Conservation (phyloP, 2,113 vertebrate genomes). For the Chrysemys picta region DNA sequence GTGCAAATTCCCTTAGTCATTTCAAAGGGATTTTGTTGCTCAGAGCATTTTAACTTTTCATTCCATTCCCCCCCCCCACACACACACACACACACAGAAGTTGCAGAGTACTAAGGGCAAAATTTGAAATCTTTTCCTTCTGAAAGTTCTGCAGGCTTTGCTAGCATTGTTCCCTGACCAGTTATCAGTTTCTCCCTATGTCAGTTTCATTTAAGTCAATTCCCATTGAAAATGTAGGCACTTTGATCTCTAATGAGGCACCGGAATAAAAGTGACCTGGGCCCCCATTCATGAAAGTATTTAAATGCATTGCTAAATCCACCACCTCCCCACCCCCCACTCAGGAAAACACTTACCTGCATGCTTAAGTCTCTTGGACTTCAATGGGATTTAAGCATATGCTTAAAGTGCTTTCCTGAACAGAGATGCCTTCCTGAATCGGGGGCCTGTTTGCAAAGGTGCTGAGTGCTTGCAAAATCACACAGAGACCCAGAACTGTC, state of each 20-base stretch:
- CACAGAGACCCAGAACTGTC: neutral
- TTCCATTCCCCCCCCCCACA: neutral
- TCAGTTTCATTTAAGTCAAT: neutral
- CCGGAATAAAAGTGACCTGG: neutral
- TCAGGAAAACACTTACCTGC: slow-evolving; percentile 54
- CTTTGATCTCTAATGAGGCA: neutral
- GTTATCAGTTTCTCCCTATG: neutral
- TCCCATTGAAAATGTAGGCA: neutral
- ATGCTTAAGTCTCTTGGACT: slow-evolving; percentile 58
- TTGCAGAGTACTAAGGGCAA: neutral
- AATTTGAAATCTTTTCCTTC: neutral
- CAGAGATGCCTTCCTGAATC: slow-evolving; percentile 54
- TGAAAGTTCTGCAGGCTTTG: neutral
- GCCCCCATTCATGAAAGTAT: neutral
- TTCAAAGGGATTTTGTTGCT: slow-evolving; percentile 22
- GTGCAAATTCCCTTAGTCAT: slow-evolving; percentile 5
- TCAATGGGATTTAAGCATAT: neutral
- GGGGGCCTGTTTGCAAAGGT: neutral
- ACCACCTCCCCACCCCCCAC: neutral
- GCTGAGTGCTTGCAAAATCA: neutral
- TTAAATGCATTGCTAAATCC: neutral
- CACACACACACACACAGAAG: neutral
- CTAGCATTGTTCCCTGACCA: neutral
- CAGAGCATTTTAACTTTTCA: neutral
- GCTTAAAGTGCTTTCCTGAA: neutral